Evolutionary conservation across 2,113 vertebrate genomes (phyloP).

Genomic region (Xenopus borealis): DNA sequence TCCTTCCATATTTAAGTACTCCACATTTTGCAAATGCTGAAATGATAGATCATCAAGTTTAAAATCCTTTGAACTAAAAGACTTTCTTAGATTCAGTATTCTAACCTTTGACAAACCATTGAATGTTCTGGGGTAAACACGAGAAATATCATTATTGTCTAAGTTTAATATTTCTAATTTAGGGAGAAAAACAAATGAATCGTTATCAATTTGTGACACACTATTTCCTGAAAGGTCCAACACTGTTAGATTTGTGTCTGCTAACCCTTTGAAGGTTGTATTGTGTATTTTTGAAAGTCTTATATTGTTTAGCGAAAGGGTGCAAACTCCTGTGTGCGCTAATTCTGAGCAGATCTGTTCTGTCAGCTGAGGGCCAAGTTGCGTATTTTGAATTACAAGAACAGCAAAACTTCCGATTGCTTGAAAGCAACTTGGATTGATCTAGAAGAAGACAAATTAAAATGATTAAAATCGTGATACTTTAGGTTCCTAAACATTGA

Average conservation of each 20-base stretch:
- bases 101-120: constrained; percentile 74
- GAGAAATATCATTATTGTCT: constrained; percentile 68
- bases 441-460: constrained; percentile 59
- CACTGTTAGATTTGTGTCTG: constrained; percentile 69
- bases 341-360: constrained; percentile 73
- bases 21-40: constrained; percentile 66
- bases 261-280: constrained; percentile 71
- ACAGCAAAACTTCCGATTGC: constrained; percentile 67
- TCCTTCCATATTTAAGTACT: constrained; percentile 73
- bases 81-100: constrained; percentile 69
- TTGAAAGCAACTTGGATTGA: constrained; percentile 75
- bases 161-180: constrained; percentile 71
- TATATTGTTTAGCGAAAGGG: constrained; percentile 69
- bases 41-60: constrained; percentile 80
- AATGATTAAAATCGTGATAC: background rate
- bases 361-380: constrained; percentile 53
- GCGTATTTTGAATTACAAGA: constrained; percentile 71
- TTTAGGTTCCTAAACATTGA: too few relatives aligned
- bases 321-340: constrained; percentile 66
- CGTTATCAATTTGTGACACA: constrained; percentile 62
- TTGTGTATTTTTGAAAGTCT: constrained; percentile 61
- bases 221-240: constrained; percentile 79
- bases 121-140: constrained; percentile 69
- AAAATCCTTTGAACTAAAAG: constrained; percentile 52
- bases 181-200: constrained; percentile 76